Evolutionary conservation across 2,797 vertebrate genomes (phyloP).

Genomic region (Diplodus sargus): DNA sequence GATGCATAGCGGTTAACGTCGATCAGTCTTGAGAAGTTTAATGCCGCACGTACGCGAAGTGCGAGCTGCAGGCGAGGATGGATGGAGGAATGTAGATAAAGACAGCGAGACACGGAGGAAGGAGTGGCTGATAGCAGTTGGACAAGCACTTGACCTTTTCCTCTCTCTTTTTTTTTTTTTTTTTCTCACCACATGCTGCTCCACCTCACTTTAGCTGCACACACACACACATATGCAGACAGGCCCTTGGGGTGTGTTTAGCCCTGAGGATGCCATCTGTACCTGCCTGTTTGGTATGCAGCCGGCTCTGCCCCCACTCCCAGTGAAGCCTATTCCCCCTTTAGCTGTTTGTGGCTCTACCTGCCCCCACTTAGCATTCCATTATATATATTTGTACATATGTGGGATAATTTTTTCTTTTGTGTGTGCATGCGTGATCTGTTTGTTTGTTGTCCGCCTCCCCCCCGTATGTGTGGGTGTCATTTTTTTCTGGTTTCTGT

Average conservation of each 20-base stretch:
- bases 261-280: constrained; percentile 80
- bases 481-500: constrained; percentile 10
- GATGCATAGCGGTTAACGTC: background rate
- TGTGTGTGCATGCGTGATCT: constrained; percentile 3
- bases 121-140: constrained; percentile 52
- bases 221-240: constrained; percentile 34
- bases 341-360: constrained; percentile 51
- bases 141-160: constrained; percentile 77
- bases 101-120: constrained; percentile 20
- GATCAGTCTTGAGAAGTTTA: background rate
- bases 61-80: constrained; percentile 13
- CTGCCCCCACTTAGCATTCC: constrained; percentile 39
- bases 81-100: constrained; percentile 37
- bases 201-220: constrained; percentile 35
- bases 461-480: background rate
- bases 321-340: constrained; percentile 43
- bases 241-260: constrained; percentile 71
- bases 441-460: constrained; percentile 12
- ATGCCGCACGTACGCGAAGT: constrained; percentile 9
- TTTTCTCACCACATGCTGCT: constrained; percentile 40
- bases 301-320: constrained; percentile 54
- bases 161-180: constrained; percentile 25
- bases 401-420: background rate
- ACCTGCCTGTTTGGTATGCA: constrained; percentile 79
- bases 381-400: constrained; percentile 24